Conservation (phyloP, 1,140 invertebrate species). For the Aplysia californica region DNA sequence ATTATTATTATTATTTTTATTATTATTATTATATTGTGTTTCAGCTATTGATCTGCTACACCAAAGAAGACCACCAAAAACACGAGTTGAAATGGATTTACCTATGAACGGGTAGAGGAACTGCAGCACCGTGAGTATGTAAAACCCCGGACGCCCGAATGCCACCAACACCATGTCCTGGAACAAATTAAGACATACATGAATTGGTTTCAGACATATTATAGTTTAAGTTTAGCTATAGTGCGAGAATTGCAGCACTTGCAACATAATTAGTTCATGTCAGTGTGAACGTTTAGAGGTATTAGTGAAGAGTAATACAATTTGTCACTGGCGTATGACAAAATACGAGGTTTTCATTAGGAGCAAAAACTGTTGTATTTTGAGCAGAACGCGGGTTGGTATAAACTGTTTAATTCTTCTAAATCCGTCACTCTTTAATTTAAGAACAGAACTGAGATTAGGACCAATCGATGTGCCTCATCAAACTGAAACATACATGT, state of each 20-base stretch:
- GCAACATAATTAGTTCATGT: not conserved
- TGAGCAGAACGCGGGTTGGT: too few species aligned
- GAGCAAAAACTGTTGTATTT: too few species aligned
- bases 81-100: conserved; percentile 69
- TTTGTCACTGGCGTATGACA: not conserved
- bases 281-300: not conserved
- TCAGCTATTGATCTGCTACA: too few species aligned
- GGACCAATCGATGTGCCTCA: too few species aligned
- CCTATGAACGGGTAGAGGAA: conserved; percentile 90
- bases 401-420: too few species aligned
- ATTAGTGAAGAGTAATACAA: not conserved
- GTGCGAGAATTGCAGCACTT: not conserved
- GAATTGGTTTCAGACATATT: not conserved
- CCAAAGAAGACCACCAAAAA: not conserved
- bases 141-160: conserved; percentile 84
- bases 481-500: too few species aligned
- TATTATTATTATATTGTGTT: too few species aligned
- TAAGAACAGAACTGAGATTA: too few species aligned
- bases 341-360: not conserved
- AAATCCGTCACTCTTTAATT: too few species aligned
- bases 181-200: conserved; percentile 24
- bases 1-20: too few species aligned
- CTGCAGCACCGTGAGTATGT: conserved; percentile 81
- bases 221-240: not conserved
- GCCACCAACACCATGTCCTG: conserved; percentile 83